These are phyloP conservation scores for Cryptus armator DNA, from an alignment of 2,888 invertebrate genomes.

Conservation along the genomic window DNA sequence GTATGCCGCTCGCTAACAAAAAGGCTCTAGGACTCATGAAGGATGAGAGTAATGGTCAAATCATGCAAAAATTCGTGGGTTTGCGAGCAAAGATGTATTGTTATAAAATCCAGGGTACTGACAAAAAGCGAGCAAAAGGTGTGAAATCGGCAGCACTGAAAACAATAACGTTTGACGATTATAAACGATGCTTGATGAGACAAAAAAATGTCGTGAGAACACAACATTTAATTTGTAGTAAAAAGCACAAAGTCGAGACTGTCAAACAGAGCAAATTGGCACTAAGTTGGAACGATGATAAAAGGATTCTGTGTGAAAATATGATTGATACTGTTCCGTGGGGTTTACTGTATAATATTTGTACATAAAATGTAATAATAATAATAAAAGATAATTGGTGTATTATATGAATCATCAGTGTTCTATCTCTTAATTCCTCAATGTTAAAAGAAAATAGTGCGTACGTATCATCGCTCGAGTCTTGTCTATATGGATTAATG, in stretches of 20 bases:
- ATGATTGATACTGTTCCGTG: conserved; percentile 44
- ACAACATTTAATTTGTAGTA: conserved; percentile 60
- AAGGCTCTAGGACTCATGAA: conserved; percentile 36
- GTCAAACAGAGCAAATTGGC: conserved; percentile 38
- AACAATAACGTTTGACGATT: conserved; percentile 60
- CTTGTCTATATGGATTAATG: no score
- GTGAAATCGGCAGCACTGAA: conserved; percentile 39
- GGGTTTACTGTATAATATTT: background rate
- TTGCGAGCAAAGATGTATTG: conserved; percentile 73
- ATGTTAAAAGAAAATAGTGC: no score
- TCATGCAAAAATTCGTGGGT: background rate
- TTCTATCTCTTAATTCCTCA: no score
- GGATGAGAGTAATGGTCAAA: background rate
- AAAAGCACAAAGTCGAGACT: conserved; percentile 52
- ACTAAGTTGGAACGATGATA: conserved; percentile 56
- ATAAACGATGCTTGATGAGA: conserved; percentile 41
- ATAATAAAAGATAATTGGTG: background rate
- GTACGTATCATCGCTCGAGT: no score
- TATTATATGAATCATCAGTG: background rate
- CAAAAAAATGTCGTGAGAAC: conserved; percentile 43
- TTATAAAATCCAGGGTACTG: conserved; percentile 39
- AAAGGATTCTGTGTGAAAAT: conserved; percentile 5
- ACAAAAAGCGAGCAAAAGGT: conserved; percentile 56
- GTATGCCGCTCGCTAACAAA: conserved; percentile 61
- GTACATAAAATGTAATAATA: background rate